Conservation (phyloP, 2,888 invertebrate species). For the Drosophila incognita region DNA sequence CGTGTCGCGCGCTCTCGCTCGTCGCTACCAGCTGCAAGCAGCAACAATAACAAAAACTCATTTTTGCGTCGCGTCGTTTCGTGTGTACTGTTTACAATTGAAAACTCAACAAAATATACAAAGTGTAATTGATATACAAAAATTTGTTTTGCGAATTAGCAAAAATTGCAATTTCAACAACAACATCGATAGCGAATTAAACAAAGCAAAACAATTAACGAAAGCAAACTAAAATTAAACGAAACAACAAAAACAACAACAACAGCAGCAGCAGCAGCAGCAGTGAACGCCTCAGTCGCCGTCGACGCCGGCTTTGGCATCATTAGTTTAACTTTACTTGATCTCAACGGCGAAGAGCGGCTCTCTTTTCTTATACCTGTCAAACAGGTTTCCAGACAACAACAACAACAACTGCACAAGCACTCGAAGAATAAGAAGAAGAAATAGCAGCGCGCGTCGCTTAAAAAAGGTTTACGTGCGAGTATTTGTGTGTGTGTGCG, state of each 20-base stretch:
- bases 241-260: constrained; percentile 37
- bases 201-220: constrained; percentile 27
- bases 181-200: constrained; percentile 27
- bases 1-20: constrained; percentile 62
- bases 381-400: constrained; percentile 78
- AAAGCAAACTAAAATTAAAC: constrained; percentile 32
- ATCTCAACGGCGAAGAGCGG: constrained; percentile 51
- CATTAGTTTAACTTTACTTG: constrained; percentile 69
- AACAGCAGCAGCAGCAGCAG: constrained; percentile 20
- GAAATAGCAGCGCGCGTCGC: constrained; percentile 50
- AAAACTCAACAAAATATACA: constrained; percentile 3
- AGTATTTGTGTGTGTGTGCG: constrained; percentile 11
- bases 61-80: constrained; percentile 52
- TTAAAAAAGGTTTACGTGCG: constrained; percentile 45
- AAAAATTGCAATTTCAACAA: constrained; percentile 34
- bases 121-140: constrained; percentile 26
- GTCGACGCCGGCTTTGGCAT: constrained; percentile 74
- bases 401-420: constrained; percentile 32
- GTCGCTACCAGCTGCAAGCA: constrained; percentile 42
- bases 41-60: constrained; percentile 51
- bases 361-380: constrained; percentile 69
- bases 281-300: constrained; percentile 17
- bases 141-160: constrained; percentile 18
- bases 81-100: constrained; percentile 47
- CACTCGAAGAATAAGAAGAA: constrained; percentile 36